Evolutionary conservation across 2,113 vertebrate species (phyloP).

Genomic region (Natator depressus): DNA sequence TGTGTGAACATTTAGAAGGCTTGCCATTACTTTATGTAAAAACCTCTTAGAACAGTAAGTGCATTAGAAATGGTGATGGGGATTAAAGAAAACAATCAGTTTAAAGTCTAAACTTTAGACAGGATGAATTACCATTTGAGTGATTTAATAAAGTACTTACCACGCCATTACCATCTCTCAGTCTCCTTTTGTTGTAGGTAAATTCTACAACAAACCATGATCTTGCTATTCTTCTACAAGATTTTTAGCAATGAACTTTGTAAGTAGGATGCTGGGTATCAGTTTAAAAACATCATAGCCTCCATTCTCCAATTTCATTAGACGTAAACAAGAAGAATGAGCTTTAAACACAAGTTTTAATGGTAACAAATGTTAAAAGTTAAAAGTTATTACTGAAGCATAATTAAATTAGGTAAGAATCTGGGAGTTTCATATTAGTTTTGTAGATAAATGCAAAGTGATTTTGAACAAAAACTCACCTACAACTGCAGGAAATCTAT

Average conservation of each 20-base stretch:
- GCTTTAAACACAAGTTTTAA: not conserved
- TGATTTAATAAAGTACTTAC: not conserved
- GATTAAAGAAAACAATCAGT: not conserved
- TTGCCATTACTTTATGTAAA: not conserved
- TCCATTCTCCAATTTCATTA: not conserved
- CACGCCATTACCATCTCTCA: not conserved
- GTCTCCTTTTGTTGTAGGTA: not conserved
- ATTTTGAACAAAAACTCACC: not conserved
- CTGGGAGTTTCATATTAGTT: not conserved
- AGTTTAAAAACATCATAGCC: not conserved
- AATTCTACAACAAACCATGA: not conserved
- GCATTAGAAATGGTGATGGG: not conserved
- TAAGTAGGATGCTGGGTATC: not conserved
- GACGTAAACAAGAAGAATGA: rapidly evolving
- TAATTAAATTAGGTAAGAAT: not conserved
- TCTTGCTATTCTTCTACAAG: not conserved
- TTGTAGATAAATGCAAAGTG: not conserved
- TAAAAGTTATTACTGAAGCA: not conserved
- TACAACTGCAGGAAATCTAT: not conserved
- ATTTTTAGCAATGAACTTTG: not conserved
- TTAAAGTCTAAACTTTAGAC: not conserved
- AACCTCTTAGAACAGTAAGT: not conserved
- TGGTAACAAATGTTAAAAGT: not conserved
- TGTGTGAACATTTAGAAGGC: not conserved
- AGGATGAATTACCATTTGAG: not conserved